Evolutionary conservation across 2,888 invertebrate genomes (phyloP), one percentile per base, ranked within the genome.

Genomic region (Erebia ligea): DNA sequence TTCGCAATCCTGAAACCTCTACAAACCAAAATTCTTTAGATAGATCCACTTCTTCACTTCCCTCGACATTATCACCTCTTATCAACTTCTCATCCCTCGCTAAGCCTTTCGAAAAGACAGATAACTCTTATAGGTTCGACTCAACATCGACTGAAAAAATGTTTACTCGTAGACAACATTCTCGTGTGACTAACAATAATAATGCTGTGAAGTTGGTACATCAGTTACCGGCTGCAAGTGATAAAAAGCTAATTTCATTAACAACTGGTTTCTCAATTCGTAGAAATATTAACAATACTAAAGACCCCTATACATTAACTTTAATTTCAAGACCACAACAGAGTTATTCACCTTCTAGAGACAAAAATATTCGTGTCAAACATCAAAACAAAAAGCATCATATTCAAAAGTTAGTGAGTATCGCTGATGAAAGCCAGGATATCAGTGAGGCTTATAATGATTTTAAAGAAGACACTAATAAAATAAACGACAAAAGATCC

Each of bases 241-340:
- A 85, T 76, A 91, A 89, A 84, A 90, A 88, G 76, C 79, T 81
- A 75, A 81, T 90, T 76, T 91, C 93, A 76, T 81, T 93, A 84
- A 91, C 94, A 75, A 88, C 93, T 71, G 94, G 94, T 75, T 94
- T 94, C 84, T 92, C 93, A 54, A 89, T 94, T 72, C 85, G 93
- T 73, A 84, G 89, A 73, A 89, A 93, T 80, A 68, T 78, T 72
- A 88, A 90, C 78, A 90, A 90, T 79, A 82, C 86, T 75, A 86
- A 90, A 80, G 91, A 88, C 78, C 88, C 90, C 58, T 93, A 93
- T 78, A 92, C 92, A 9, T 82, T 92, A 80, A 93, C 92, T 50
- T 85, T 92, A 73, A 81, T 90, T 78, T 85, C 90, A n/a, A 82
- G 89, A 67, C 90, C 92, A 17, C 82, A 85, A 70, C 86, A 89